A percentile compares a stretch with the other conserved stretches of the same genome.
Conservation (phyloP, 2,113 vertebrate species). For the Larimichthys crocea region DNA sequence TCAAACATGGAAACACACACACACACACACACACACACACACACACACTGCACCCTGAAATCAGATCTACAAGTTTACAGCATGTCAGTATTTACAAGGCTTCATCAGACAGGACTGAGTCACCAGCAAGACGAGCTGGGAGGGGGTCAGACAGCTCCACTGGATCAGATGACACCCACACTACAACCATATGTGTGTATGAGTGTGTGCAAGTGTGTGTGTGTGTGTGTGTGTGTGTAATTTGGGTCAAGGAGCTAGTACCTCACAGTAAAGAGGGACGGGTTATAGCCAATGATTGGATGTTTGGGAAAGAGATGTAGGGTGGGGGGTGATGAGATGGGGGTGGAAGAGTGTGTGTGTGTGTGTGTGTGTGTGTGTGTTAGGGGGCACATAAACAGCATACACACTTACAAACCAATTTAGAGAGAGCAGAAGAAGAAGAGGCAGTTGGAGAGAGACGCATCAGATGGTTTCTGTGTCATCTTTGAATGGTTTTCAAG, state of each 20-base stretch:
- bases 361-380: constrained; percentile 4
- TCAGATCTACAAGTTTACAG: constrained; percentile 79
- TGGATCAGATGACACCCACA: constrained; percentile 79
- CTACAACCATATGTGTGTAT: constrained; percentile 61
- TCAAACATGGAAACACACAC: neutral
- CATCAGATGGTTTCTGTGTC: neutral
- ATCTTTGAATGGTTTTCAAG: too few relatives aligned
- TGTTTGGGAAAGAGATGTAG: constrained; percentile 26
- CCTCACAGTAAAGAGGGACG: constrained; percentile 48
- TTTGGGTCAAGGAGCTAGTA: constrained; percentile 67
- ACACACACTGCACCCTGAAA: constrained; percentile 62
- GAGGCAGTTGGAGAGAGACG: neutral
- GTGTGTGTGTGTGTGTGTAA: constrained; percentile 57
- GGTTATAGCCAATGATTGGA: constrained; percentile 47
- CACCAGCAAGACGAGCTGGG: constrained; percentile 57
- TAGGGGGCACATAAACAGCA: neutral
- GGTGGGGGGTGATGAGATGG: neutral
- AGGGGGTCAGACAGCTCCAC: constrained; percentile 66
- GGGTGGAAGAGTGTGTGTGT: neutral
- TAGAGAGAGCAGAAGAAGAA: neutral
- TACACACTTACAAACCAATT: constrained; percentile 27
- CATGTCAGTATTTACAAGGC: constrained; percentile 80
- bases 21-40: neutral
- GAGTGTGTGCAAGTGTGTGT: constrained; percentile 26
- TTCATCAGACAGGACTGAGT: constrained; percentile 75